Base-by-base conservation (phyloP, 2,888 invertebrate species). In the Lypha dubia region DNA sequence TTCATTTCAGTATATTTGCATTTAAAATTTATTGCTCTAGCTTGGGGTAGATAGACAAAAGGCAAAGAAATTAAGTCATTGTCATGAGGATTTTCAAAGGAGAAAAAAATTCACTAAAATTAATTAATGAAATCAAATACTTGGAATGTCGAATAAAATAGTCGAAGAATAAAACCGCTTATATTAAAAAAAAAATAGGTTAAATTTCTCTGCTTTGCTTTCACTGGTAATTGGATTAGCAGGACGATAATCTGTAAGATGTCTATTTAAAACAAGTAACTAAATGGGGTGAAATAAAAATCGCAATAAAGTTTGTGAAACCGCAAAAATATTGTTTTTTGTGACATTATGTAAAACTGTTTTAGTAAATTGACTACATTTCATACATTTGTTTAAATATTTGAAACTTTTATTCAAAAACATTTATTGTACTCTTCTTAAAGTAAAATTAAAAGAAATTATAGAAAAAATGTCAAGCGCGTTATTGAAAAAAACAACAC, bases 91-190 rank as follows among this genome's bases (percentile, higher is more conserved):
- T 32, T 56, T 56, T 6, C 22, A 35, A 22, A 13, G 38, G 15
- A 28, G 49, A 20, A 58, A n/a, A n/a, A 77, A 60, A 20, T 62
- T 70, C 6, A 22, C 17, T 20, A 51, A 60, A 68, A 53, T 24
- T 68, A 51, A 68, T 68, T 76, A 68, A 60, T 51, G 28, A 51
- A 46, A 76, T 49, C 3, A 60, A 76, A 60, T 17, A 9, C 32
- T 62, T 13, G n/a, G 8, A 46, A 17, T 46, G 46, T 11, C n/a
- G 4, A n/a, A n/a, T 17, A 22, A 4, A 8, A 15, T 9, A 17
- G 2, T 49, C 20, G 9, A 49, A 6, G 11, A 65, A 56, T 58
- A 58, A 76, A 44, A 58, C 22, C 56, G 38, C 44, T 68, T 56
- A 58, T 20, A 20, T 58, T 24, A 70, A 20, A 28, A 44, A 20